Evolutionary conservation across 2,113 vertebrate genomes (phyloP).

Genomic region (Actenoides lindsayi): DNA sequence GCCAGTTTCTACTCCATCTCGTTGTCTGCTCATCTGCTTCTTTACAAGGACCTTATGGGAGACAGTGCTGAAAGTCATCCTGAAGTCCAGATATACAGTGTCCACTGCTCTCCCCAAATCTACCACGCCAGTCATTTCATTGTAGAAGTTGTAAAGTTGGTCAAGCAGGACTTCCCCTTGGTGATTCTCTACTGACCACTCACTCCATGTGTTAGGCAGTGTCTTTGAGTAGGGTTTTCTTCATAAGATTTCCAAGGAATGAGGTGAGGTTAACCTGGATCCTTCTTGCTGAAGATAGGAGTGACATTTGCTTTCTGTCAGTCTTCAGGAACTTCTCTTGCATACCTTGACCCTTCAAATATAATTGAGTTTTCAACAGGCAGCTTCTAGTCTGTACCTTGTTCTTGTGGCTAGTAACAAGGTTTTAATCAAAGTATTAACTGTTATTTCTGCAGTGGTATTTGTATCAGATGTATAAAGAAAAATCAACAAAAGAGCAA

Average conservation of each 20-base stretch:
- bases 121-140: background rate
- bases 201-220: background rate
- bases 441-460: background rate
- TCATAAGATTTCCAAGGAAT: background rate
- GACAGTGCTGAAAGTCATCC: background rate
- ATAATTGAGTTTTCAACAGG: background rate
- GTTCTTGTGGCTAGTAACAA: background rate
- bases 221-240: background rate
- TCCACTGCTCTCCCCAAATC: background rate
- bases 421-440: background rate
- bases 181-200: background rate
- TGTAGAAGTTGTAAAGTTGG: background rate
- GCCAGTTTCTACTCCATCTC: background rate
- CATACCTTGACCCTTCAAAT: background rate
- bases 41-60: background rate
- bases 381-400: background rate
- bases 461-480: background rate
- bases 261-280: background rate
- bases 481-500: background rate
- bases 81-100: background rate
- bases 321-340: background rate
- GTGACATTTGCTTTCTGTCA: background rate
- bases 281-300: background rate
- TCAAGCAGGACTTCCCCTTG: background rate
- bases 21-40: background rate